Evolutionary conservation across 2,113 vertebrate species (phyloP).

Genomic region (Odocoileus hemionus): DNA sequence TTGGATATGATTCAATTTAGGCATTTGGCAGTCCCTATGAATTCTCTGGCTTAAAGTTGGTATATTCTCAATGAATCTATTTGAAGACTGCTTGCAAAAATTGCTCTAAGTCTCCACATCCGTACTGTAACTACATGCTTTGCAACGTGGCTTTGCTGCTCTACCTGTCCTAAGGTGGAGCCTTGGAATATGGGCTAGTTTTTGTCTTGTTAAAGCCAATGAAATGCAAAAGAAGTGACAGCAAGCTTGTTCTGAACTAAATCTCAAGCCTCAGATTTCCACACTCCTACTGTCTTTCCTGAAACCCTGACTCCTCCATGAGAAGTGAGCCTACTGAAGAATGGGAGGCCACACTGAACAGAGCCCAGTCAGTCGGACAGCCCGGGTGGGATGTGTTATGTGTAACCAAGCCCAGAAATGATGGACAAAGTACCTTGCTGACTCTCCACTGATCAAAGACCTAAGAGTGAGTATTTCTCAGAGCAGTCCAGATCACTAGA

Average conservation of each 20-base stretch:
- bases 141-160: not conserved
- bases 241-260: not conserved
- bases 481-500: not conserved
- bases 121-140: not conserved
- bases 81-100: not conserved
- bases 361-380: not conserved
- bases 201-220: not conserved
- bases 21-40: not conserved
- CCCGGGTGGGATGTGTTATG: rapidly evolving
- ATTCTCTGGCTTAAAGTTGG: not conserved
- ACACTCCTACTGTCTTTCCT: not conserved
- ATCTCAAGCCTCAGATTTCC: not conserved
- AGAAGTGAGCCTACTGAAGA: not conserved
- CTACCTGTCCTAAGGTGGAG: not conserved
- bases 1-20: not conserved
- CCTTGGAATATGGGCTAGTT: not conserved
- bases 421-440: not conserved
- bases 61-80: not conserved
- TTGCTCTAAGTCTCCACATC: not conserved
- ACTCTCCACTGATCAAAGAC: not conserved
- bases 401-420: not conserved
- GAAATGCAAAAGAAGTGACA: not conserved
- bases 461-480: not conserved
- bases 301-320: not conserved
- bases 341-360: not conserved